Evolutionary conservation across 2,888 invertebrate species (phyloP).

Genomic region (Leucoma salicis): DNA sequence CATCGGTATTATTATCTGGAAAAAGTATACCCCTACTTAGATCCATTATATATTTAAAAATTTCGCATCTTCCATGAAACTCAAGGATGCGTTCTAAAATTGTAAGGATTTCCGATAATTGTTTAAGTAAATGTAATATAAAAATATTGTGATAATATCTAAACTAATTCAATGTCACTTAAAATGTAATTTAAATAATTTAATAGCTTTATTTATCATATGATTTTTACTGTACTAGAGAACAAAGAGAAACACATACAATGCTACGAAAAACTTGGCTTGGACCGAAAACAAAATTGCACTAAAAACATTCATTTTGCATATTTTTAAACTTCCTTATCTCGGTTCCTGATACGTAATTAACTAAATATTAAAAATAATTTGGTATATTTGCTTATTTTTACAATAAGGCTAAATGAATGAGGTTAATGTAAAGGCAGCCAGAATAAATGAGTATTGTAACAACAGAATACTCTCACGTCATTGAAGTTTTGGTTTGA

Average conservation of each 20-base stretch:
- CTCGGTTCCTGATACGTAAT: background rate
- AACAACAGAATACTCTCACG: background rate
- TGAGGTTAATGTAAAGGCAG: background rate
- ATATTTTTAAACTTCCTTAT: background rate
- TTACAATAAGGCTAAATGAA: background rate
- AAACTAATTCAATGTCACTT: no score
- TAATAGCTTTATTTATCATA: background rate
- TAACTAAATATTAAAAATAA: background rate
- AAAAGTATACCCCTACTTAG: constrained; percentile 37
- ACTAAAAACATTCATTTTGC: no score
- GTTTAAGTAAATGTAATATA: background rate
- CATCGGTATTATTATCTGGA: constrained; percentile 74
- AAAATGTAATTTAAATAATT: background rate
- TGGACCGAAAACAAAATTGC: no score
- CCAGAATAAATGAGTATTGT: background rate
- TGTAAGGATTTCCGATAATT: background rate
- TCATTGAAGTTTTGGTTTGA: background rate
- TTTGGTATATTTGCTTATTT: background rate
- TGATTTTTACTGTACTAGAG: background rate
- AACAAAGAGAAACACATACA: background rate
- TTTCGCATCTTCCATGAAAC: background rate
- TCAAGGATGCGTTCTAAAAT: background rate
- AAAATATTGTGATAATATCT: background rate
- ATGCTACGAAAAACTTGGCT: no score
- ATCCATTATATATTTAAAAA: background rate